Evolutionary conservation across 2,797 vertebrate genomes (phyloP).

Genomic region (Scomberomorus guttatus): DNA sequence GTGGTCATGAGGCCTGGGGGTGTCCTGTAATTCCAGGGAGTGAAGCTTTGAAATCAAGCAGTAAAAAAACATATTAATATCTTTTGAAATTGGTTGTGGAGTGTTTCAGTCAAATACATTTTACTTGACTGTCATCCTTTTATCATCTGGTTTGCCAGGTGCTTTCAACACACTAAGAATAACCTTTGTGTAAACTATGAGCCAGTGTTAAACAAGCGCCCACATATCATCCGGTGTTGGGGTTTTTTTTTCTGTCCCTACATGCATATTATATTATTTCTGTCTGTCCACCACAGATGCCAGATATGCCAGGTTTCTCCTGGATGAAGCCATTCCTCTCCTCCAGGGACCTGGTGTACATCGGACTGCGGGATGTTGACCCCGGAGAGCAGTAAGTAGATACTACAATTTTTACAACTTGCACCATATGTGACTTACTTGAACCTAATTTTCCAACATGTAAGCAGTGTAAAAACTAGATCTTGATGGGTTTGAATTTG

Average conservation of each 20-base stretch:
- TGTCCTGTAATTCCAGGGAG: too few relatives aligned
- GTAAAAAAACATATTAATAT: neutral
- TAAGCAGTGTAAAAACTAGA: neutral
- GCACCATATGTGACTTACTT: neutral
- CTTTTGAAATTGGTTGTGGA: neutral
- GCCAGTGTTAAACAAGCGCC: too few relatives aligned
- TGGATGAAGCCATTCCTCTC: slow-evolving; percentile 95
- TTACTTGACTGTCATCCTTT: neutral
- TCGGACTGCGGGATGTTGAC: slow-evolving; percentile 95
- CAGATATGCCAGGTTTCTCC: slow-evolving; percentile 94
- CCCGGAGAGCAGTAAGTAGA: slow-evolving; percentile 94
- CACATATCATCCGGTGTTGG: neutral
- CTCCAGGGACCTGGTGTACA: slow-evolving; percentile 92
- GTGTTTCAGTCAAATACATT: neutral
- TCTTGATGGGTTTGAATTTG: neutral
- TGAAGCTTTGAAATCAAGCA: neutral
- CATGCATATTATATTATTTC: neutral
- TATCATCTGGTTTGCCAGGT: neutral
- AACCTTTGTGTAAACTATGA: neutral
- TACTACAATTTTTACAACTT: neutral
- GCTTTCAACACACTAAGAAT: neutral
- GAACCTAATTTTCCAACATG: neutral
- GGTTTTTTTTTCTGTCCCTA: neutral
- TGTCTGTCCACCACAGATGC: slow-evolving; percentile 84
- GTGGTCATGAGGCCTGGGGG: too few relatives aligned